phyloP scores from a whole-genome alignment of 2,888 invertebrate genomes.

The Euproctis similis region DNA sequence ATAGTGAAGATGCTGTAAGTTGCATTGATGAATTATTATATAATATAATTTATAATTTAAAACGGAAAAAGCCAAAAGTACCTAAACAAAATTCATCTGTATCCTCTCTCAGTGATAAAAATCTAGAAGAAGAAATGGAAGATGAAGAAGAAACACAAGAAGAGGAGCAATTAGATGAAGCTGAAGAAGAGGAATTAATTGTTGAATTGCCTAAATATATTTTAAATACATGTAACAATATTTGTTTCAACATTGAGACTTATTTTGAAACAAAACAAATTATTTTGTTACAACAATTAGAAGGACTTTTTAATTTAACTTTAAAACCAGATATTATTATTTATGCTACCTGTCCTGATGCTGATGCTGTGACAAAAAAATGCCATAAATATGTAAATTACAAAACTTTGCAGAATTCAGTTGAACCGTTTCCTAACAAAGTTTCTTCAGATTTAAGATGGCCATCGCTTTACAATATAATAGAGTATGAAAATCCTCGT shows the following conservation, averaged over 20 bases:
- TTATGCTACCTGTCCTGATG: slow-evolving; percentile 71
- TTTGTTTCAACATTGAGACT: slow-evolving; percentile 31
- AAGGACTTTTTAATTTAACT: slow-evolving; percentile 42
- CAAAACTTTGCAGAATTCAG: slow-evolving; percentile 22
- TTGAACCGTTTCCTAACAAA: slow-evolving; percentile 31
- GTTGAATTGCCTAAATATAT: slow-evolving; percentile 51
- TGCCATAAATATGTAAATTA: slow-evolving; percentile 47
- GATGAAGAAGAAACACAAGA: slow-evolving; percentile 30
- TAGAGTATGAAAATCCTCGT: slow-evolving; percentile 33
- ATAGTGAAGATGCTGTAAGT: slow-evolving; percentile 46
- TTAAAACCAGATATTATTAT: slow-evolving; percentile 70
- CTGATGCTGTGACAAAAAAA: slow-evolving; percentile 65
- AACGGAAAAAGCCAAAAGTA: slow-evolving; percentile 39
- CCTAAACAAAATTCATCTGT: slow-evolving; percentile 11
- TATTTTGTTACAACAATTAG: slow-evolving; percentile 40
- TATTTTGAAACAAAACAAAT: slow-evolving; percentile 36
- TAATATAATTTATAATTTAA: slow-evolving; percentile 42
- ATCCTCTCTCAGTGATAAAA: slow-evolving; percentile 33
- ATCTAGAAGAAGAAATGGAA: slow-evolving; percentile 27
- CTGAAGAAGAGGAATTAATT: slow-evolving; percentile 33
- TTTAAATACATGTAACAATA: slow-evolving; percentile 40
- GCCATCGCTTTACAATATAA: slow-evolving; percentile 47
- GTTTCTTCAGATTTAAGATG: slow-evolving; percentile 35
- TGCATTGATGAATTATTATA: slow-evolving; percentile 35
- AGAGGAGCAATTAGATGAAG: slow-evolving; percentile 33